These are phyloP conservation scores for Xerus rutilus DNA, from an alignment of 2,797 vertebrate genomes.

Conservation along the genomic window DNA sequence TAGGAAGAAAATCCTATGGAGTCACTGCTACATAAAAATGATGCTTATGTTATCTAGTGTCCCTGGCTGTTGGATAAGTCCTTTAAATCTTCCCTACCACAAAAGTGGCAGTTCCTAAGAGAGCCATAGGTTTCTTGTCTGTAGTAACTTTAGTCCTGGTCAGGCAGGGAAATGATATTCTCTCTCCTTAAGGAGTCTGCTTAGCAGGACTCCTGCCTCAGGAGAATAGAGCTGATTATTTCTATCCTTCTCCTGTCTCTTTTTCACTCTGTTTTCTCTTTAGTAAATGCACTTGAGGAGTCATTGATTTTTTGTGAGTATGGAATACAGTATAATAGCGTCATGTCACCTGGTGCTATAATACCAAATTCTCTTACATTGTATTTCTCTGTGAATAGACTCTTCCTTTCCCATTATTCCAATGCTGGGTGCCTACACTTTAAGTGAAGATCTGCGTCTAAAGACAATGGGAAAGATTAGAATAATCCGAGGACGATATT, in stretches of 20 bases:
- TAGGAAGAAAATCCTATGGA: not conserved
- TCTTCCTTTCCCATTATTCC: not conserved
- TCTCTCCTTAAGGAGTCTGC: slow-evolving; percentile 16
- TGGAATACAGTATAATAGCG: slow-evolving; percentile 63
- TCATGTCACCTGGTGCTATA: slow-evolving; percentile 58
- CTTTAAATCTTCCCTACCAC: slow-evolving; percentile 6
- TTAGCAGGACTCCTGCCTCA: slow-evolving; percentile 35
- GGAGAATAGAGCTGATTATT: slow-evolving; percentile 77
- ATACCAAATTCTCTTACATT: slow-evolving; percentile 69
- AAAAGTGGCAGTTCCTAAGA: slow-evolving; percentile 23
- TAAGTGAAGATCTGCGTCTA: not conserved
- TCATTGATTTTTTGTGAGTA: slow-evolving; percentile 64
- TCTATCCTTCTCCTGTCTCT: not conserved
- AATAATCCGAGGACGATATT: slow-evolving; percentile 20
- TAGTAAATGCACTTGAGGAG: slow-evolving; percentile 66
- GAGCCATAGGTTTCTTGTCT: not conserved
- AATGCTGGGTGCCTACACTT: slow-evolving; percentile 30
- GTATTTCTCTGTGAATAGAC: slow-evolving; percentile 62
- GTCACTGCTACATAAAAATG: not conserved
- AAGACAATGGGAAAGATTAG: slow-evolving; percentile 66
- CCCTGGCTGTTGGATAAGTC: not conserved
- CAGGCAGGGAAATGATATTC: slow-evolving; percentile 31
- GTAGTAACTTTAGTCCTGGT: not conserved
- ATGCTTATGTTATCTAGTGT: not conserved
- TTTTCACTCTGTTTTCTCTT: slow-evolving; percentile 72